Conservation (phyloP, 1,140 invertebrate species). For the Drosophila subpulchrella region DNA sequence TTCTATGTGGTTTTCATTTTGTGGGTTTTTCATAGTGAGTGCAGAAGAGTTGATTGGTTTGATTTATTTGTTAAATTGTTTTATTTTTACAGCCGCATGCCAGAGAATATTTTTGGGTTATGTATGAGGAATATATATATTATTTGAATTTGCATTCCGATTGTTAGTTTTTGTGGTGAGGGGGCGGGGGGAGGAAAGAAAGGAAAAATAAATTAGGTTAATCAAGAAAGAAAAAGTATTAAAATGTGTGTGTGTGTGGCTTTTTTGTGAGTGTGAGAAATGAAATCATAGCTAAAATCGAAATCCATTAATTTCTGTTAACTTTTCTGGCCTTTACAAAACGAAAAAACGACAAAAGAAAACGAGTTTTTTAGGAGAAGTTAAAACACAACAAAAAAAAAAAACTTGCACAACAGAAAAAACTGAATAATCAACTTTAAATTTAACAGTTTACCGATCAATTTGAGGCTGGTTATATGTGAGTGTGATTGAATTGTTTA, state of each 20-base stretch:
- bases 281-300: conserved; percentile 31
- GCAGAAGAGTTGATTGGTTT: conserved; percentile 9
- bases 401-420: conserved; percentile 59
- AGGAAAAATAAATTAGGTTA: conserved; percentile 46
- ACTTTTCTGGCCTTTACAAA: conserved; percentile 12
- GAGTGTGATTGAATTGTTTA: conserved; percentile 39
- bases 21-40: conserved; percentile 5
- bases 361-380: conserved; percentile 32
- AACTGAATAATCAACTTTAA: conserved; percentile 56
- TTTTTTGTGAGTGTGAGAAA: conserved; percentile 9
- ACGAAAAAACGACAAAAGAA: conserved; percentile 17
- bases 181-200: conserved; percentile 19
- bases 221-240: conserved; percentile 30
- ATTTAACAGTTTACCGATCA: conserved; percentile 59
- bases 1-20: conserved; percentile 33
- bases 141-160: conserved; percentile 36
- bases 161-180: conserved; percentile 34
- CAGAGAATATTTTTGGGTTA: conserved; percentile 18
- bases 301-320: conserved; percentile 8
- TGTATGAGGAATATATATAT: conserved; percentile 2
- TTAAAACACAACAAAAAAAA: conserved; percentile 24
- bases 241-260: conserved; percentile 1
- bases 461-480: conserved; percentile 38
- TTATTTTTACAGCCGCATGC: conserved; percentile 35
- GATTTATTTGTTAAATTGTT: conserved; percentile 19